Percentiles rank a stretch among this genome's conserved stretches.
Conservation (phyloP, 64 coral and sea anemone species). For the Dendrophyllia cribrosa region DNA sequence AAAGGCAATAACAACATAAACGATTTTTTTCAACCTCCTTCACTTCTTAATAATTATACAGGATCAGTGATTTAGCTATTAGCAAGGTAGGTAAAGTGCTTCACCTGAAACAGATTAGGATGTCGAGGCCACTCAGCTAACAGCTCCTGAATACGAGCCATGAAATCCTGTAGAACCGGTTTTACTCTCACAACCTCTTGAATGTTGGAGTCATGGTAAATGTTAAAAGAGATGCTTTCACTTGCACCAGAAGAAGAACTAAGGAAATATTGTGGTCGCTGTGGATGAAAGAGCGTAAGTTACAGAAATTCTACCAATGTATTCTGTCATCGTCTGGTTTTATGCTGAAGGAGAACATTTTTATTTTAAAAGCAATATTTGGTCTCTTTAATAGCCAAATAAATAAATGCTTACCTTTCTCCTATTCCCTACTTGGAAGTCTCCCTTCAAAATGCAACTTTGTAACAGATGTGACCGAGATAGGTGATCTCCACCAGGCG, state of each 20-base stretch:
- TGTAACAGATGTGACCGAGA: slow-evolving; percentile 64
- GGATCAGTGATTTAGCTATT: no score
- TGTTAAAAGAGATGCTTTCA: slow-evolving; percentile 23
- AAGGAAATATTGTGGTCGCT: not conserved
- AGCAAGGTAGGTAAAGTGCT: not conserved
- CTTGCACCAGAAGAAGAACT: not conserved
- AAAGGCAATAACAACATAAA: no score
- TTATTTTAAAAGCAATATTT: no score
- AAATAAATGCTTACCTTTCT: slow-evolving; percentile 17
- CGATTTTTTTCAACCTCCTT: no score
- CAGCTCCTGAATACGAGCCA: slow-evolving; percentile 66
- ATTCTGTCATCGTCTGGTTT: no score
- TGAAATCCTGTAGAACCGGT: slow-evolving; percentile 76
- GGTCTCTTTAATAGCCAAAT: not conserved
- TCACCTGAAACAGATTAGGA: slow-evolving; percentile 85
- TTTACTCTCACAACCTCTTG: slow-evolving; percentile 81
- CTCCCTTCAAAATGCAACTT: slow-evolving; percentile 42
- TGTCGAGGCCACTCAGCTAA: slow-evolving; percentile 90
- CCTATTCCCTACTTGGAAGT: not conserved
- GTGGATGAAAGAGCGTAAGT: not conserved
- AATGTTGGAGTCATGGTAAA: slow-evolving; percentile 92
- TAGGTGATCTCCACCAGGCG: slow-evolving; percentile 15
- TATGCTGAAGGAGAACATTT: no score
- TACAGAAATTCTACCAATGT: not conserved
- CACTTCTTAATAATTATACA: no score